Evolutionary conservation across 1,140 invertebrate genomes (phyloP), one percentile per base, ranked within the genome.

Genomic region (Theocolax elegans): DNA sequence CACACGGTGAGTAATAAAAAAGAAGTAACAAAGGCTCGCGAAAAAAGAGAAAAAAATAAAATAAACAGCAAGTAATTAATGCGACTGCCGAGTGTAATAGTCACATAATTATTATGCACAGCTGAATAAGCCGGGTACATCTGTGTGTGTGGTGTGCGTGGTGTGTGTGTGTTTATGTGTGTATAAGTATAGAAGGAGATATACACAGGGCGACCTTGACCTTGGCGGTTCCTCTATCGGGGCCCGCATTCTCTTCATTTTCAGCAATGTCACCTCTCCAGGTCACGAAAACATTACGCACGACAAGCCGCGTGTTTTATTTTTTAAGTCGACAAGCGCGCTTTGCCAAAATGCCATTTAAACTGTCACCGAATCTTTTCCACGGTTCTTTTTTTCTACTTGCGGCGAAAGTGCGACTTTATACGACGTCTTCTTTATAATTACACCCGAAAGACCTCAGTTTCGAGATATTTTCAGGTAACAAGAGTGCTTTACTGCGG

Each of bases 191-290:
- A 54, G 25, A 56, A 31, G 21, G 67, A 63, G 23, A 12, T 7
- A 49, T 40, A 64, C 23, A 42, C 42, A 65, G 17, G 53, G 21
- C 58, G 23, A 75, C 75, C 77, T 76, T 75, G 74, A 78, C 80
- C 80, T 81, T 81, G 80, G 72, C 74, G 53, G 10, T 27, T 21
- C 9, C 51, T 46, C 69, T 65, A 73, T 72, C 72, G 54, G 31
- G 60, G 76, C 70, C 71, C 76, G 75, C 72, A 74, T 63, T 12
- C 15, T 31, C 31, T 19, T 25, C 77, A 78, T 77, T 81, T 84
- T 83, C 66, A 80, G 76, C 81, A 81, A 81, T 80, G 81, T 79
- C 77, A 78, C 60, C 68, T 64, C 54, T 31, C 66, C 70, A 62
- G 77, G 78, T 80, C 78, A 77, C 71, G 74, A 76, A 77, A 77